Percentiles rank a stretch among this genome's conserved stretches.
phyloP scores from a whole-genome alignment of 2,888 invertebrate genomes.

The Cosmorhoe ocellata region DNA sequence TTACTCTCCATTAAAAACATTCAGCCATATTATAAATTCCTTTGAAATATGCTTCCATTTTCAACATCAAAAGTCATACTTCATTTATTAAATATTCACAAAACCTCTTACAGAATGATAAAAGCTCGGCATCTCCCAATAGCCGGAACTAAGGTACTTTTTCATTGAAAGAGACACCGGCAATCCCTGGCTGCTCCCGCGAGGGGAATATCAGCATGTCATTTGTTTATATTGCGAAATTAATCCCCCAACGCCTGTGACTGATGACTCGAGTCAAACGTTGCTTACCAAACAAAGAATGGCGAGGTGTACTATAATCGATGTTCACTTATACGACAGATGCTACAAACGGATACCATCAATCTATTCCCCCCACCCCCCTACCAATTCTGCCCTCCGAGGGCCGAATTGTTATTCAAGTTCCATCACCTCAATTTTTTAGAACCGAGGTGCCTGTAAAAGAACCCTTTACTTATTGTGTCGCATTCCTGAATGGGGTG shows the following conservation, averaged over 20 bases:
- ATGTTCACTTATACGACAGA: constrained; percentile 81
- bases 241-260: constrained; percentile 63
- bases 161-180: constrained; percentile 41
- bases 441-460: constrained; percentile 73
- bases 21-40: constrained; percentile 23
- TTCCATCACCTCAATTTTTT: constrained; percentile 82
- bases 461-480: constrained; percentile 78
- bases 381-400: constrained; percentile 47
- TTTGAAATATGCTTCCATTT: constrained; percentile 32
- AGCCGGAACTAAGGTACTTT: constrained; percentile 51
- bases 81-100: constrained; percentile 56
- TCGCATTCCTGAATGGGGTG: constrained; percentile 69
- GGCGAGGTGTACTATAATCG: constrained; percentile 76
- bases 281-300: constrained; percentile 74
- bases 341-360: constrained; percentile 80
- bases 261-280: constrained; percentile 69
- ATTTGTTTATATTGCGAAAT: constrained; percentile 73
- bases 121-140: constrained; percentile 47
- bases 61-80: constrained; percentile 42
- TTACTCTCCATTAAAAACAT: neutral
- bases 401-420: constrained; percentile 79
- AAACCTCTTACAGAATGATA: constrained; percentile 54
- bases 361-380: constrained; percentile 63
- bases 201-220: constrained; percentile 63
- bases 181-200: constrained; percentile 34